Conservation (phyloP, 2,888 invertebrate species). For the Megastigmus dorsalis region DNA sequence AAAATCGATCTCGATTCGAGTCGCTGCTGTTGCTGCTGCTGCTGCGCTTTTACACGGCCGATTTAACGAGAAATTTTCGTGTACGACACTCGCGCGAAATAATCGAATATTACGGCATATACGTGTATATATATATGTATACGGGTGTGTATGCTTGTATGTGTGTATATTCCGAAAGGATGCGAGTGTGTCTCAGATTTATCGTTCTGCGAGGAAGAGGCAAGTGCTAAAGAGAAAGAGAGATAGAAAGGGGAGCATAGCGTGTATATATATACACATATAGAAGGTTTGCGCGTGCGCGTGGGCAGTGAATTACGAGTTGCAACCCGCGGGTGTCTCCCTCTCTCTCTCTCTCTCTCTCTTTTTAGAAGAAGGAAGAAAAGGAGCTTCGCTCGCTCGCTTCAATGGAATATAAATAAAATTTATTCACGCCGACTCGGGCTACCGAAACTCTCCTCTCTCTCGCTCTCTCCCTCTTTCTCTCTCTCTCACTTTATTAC, state of each 20-base stretch:
- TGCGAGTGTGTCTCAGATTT: too few relatives aligned
- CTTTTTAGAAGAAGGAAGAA: slow-evolving; percentile 14
- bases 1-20: slow-evolving; percentile 17
- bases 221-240: too few relatives aligned
- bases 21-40: too few relatives aligned
- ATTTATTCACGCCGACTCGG: slow-evolving; percentile 45
- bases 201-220: too few relatives aligned
- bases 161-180: too few relatives aligned
- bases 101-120: too few relatives aligned
- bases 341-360: slow-evolving; percentile 7
- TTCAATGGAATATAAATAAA: slow-evolving; percentile 55
- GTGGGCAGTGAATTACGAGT: slow-evolving; percentile 50
- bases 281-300: slow-evolving; percentile 18
- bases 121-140: too few relatives aligned
- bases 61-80: too few relatives aligned
- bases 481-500: not conserved
- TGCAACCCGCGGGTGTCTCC: slow-evolving; percentile 29
- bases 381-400: slow-evolving; percentile 18
- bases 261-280: not conserved
- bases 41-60: too few relatives aligned
- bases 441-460: slow-evolving; percentile 54
- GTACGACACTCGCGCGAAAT: too few relatives aligned
- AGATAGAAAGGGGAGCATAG: too few relatives aligned
- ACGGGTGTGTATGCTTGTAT: too few relatives aligned
- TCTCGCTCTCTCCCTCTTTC: slow-evolving; percentile 16